These are phyloP conservation scores for Lucinisca nassula DNA, from an alignment of 2,888 invertebrate species.

Conservation along the genomic window DNA sequence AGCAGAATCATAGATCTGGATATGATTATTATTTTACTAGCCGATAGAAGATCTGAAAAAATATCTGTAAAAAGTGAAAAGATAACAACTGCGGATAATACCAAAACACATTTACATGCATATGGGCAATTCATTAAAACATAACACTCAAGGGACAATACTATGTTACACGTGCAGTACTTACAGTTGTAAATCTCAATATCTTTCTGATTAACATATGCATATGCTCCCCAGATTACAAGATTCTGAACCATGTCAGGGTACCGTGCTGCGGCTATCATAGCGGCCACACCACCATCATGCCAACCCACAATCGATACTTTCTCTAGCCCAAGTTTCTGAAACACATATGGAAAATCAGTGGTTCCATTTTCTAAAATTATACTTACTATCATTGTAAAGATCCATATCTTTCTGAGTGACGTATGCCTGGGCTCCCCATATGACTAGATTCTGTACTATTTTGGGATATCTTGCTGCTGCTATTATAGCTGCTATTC, in stretches of 20 bases:
- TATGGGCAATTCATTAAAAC: too few relatives aligned
- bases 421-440: conserved; percentile 94
- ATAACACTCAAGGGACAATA: too few relatives aligned
- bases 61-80: too few relatives aligned
- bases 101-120: too few relatives aligned
- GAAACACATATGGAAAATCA: conserved; percentile 20
- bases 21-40: too few relatives aligned
- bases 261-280: conserved; percentile 93
- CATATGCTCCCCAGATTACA: conserved; percentile 93
- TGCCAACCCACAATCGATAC: conserved; percentile 96
- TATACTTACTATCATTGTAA: conserved; percentile 90
- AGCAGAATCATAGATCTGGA: too few relatives aligned
- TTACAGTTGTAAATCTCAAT: conserved; percentile 91
- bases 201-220: conserved; percentile 93
- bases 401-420: conserved; percentile 91
- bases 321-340: conserved; percentile 91
- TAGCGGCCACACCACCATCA: conserved; percentile 94
- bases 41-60: too few relatives aligned
- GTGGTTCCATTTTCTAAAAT: neutral
- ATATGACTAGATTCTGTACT: conserved; percentile 92
- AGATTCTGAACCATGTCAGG: conserved; percentile 92
- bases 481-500: conserved; percentile 93
- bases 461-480: conserved; percentile 92
- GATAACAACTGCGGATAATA: too few relatives aligned
- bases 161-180: too few relatives aligned